Percentiles rank a stretch among this genome's conserved stretches.
These are phyloP conservation scores for Campylorhamphus procurvoides DNA, from an alignment of 2,113 vertebrate species.

Conservation along the genomic window DNA sequence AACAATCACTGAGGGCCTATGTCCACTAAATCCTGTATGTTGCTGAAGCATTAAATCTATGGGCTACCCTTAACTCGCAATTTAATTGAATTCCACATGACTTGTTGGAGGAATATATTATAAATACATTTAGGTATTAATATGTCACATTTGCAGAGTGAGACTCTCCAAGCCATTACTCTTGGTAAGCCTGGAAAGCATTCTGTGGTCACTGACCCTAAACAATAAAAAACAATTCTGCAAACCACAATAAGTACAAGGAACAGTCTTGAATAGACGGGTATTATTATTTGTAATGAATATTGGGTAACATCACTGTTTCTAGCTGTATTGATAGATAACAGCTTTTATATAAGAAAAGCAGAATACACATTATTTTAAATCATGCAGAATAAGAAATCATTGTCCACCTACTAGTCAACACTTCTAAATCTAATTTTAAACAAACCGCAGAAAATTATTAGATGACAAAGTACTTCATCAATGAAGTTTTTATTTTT, in stretches of 20 bases:
- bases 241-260: neutral
- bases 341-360: neutral
- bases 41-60: neutral
- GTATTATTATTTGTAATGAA: neutral
- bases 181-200: neutral
- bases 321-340: neutral
- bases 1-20: neutral
- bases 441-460: slow-evolving; percentile 15
- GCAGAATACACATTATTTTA: neutral
- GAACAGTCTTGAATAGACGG: neutral
- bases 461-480: slow-evolving; percentile 17
- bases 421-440: slow-evolving; percentile 13
- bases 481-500: slow-evolving; percentile 17
- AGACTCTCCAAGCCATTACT: neutral
- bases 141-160: neutral
- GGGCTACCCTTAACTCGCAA: neutral
- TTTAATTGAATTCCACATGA: neutral
- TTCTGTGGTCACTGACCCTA: neutral
- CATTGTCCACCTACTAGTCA: neutral
- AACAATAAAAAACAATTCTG: neutral
- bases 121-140: neutral
- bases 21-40: neutral
- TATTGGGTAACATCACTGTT: neutral
- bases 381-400: neutral
- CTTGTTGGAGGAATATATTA: neutral